Percentiles rank a stretch among this genome's conserved stretches.
These are phyloP conservation scores for Epistrophe grossulariae DNA, from an alignment of 2,888 invertebrate species.

Conservation along the genomic window DNA sequence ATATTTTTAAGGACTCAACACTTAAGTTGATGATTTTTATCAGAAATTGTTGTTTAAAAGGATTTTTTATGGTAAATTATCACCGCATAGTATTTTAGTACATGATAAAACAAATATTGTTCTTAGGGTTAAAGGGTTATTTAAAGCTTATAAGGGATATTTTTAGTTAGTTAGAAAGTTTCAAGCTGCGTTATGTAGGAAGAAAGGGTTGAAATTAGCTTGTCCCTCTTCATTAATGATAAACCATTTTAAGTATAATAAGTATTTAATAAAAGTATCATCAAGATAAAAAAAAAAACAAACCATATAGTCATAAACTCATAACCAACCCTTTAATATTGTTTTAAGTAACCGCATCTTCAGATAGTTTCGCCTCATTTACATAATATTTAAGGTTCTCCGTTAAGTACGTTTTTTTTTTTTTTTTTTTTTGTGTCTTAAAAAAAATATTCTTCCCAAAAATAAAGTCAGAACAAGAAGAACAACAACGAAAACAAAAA, in stretches of 20 bases:
- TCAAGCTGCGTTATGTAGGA: background rate
- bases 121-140: too few species aligned
- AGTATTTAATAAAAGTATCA: background rate
- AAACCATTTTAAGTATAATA: background rate
- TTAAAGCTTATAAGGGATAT: background rate
- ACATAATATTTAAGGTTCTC: conserved; percentile 2
- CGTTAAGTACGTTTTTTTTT: background rate
- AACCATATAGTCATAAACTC: background rate
- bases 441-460: conserved; percentile 6
- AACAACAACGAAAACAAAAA: background rate
- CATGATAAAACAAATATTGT: conserved; percentile 3
- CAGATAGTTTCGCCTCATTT: conserved; percentile 27
- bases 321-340: conserved; percentile 13
- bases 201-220: background rate
- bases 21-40: conserved; percentile 25
- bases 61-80: conserved; percentile 8
- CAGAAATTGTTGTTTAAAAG: conserved; percentile 21
- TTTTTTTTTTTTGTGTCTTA: background rate
- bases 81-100: background rate
- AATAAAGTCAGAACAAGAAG: background rate
- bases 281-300: background rate
- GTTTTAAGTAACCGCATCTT: conserved; percentile 28
- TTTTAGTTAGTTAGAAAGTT: background rate
- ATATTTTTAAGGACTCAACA: conserved; percentile 12
- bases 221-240: background rate